Evolutionary conservation across 2,113 vertebrate genomes (phyloP), one percentile per base, ranked within the genome.

Genomic region (Cygnus atratus): DNA sequence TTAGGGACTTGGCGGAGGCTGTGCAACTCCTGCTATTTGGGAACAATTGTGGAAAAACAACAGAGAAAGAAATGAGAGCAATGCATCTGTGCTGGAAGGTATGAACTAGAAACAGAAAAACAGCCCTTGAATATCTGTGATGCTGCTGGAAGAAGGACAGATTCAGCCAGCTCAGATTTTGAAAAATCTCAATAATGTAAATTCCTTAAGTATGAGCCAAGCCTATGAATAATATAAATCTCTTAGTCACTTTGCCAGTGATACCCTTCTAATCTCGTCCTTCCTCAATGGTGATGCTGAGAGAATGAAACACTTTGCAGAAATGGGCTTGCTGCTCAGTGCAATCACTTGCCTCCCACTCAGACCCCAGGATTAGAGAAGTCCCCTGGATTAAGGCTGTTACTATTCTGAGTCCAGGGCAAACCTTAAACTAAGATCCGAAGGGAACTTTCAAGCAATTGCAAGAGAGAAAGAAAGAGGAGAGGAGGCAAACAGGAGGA

Each of bases 251-350:
- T 97, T 96, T 92, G 92, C 88, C 75, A 93, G 76, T 82, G 87
- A 96, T 93, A 95, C 72, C 93, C 92, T 91, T 76, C 95, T 96
- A 97, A 96, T 97, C 96, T 97, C 87, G 96, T 97, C 93, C 93
- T 88, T 96, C 76, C 88, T 95, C 83, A 93, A n/a, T 1, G 10
- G 81, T 16, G 29, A 84, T 88, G 86, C 80, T 92, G 75, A 87
- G 93, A 92, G 91, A 96, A 82, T 48, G 73, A 90, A 95, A 90
- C 58, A 55, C 59, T 96, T 95, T 48, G 87, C 92, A 88, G 88
- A 96, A 96, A 95, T 33, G 87, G 79, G 95, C 94, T 95, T 96
- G 75, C 87, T 84, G 82, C 91, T 94, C 65, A 89, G 71, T 92
- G 84, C 93, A 67, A 71, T 95, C 90, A 77, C 84, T 95, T 54